These are phyloP conservation scores for Chaetodon auriga DNA, from an alignment of 2,113 vertebrate species.

Conservation along the genomic window DNA sequence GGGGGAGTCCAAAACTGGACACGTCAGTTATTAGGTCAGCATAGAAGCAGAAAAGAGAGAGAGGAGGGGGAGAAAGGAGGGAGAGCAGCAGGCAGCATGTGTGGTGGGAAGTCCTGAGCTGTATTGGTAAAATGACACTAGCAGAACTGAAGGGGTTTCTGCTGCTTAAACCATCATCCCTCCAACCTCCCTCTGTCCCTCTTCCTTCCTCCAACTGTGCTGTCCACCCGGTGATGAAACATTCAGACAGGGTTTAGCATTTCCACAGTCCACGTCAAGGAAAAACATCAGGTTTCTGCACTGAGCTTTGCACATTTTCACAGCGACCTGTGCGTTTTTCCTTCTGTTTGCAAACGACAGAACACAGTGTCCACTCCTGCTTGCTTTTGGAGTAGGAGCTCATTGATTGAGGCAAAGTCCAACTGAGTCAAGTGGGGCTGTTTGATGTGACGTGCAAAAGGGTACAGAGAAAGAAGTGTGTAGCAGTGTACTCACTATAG, in stretches of 20 bases:
- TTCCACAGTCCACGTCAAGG: slow-evolving; percentile 53
- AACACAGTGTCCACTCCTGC: slow-evolving; percentile 34
- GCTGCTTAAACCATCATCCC: slow-evolving; percentile 76
- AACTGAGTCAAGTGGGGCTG: slow-evolving; percentile 38
- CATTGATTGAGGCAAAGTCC: slow-evolving; percentile 80
- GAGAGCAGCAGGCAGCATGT: slow-evolving; percentile 44
- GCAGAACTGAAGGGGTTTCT: slow-evolving; percentile 65
- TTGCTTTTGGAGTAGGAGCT: slow-evolving; percentile 32
- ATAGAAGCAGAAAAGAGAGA: slow-evolving; percentile 33
- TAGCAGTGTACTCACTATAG: slow-evolving; percentile 84
- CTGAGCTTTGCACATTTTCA: slow-evolving; percentile 14
- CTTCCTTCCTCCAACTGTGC: slow-evolving; percentile 52
- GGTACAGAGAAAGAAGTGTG: slow-evolving; percentile 32
- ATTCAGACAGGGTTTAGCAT: slow-evolving; percentile 62
- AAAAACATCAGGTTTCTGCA: slow-evolving; percentile 40
- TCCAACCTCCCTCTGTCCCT: slow-evolving; percentile 38
- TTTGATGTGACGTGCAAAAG: slow-evolving; percentile 33
- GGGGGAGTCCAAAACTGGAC: slow-evolving; percentile 73
- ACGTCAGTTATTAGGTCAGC: slow-evolving; percentile 83
- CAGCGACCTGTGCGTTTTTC: slow-evolving; percentile 8
- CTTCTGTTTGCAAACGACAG: slow-evolving; percentile 41
- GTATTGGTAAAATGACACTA: slow-evolving; percentile 75
- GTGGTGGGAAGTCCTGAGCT: slow-evolving; percentile 50
- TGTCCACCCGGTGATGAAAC: slow-evolving; percentile 69
- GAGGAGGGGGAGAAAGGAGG: not conserved